A percentile compares a stretch with the other conserved stretches of the same genome.
These are phyloP conservation scores for Paradoxurus hermaphroditus DNA, from an alignment of 2,113 vertebrate genomes.

Conservation along the genomic window DNA sequence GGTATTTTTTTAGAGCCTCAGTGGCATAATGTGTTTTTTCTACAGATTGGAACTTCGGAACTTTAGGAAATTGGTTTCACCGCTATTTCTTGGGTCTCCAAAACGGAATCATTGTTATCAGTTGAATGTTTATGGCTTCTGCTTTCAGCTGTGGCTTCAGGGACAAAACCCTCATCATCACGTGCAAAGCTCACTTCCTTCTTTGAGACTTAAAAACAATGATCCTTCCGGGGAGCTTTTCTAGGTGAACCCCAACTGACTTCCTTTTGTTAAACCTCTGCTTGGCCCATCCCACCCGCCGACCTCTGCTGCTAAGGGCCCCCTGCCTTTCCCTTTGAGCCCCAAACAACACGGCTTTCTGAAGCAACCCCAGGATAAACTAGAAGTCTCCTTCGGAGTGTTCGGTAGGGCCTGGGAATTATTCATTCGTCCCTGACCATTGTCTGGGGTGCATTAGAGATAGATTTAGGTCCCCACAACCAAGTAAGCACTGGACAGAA, in stretches of 20 bases:
- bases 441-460: too few species aligned
- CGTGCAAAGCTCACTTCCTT: not conserved
- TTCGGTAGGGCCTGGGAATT: not conserved
- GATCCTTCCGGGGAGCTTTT: not conserved
- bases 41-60: not conserved
- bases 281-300: rapidly evolving
- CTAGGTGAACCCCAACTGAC: not conserved
- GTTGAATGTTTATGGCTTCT: not conserved
- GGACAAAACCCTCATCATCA: not conserved
- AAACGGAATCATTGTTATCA: not conserved
- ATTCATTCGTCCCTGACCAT: too few species aligned
- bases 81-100: not conserved
- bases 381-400: not conserved
- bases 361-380: not conserved
- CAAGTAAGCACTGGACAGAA: not conserved
- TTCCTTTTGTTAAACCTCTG: not conserved
- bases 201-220: not conserved
- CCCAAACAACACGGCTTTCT: too few species aligned
- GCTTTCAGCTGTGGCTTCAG: not conserved
- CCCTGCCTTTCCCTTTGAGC: not conserved
- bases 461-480: not conserved
- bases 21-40: not conserved
- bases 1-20: not conserved
- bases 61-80: not conserved
- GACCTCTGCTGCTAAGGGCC: not conserved